These are phyloP conservation scores for Gadopsis marmoratus DNA, from an alignment of 2,797 vertebrate species.

Conservation along the genomic window DNA sequence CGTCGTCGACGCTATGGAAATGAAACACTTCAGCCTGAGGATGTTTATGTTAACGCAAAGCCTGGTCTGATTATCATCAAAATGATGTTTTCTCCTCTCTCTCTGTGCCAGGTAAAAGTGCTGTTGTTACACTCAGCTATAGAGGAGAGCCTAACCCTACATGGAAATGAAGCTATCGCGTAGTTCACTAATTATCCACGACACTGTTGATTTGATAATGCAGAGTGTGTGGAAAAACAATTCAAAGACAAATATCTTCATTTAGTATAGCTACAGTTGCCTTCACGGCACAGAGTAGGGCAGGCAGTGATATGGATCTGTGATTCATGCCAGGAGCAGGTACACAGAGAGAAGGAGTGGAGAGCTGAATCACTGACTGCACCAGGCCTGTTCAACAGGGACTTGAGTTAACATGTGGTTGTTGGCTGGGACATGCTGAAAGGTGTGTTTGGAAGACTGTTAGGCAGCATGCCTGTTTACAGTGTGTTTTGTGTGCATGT, in stretches of 20 bases:
- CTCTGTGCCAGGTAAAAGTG: constrained; percentile 66
- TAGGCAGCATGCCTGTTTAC: not conserved
- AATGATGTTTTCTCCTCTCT: constrained; percentile 69
- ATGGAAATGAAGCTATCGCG: not conserved
- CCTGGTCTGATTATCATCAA: constrained; percentile 35
- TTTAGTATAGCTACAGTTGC: not conserved
- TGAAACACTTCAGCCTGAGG: constrained; percentile 5
- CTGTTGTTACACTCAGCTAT: not conserved
- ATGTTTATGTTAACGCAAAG: constrained; percentile 24
- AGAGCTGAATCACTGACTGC: constrained; percentile 3
- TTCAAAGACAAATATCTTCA: not conserved
- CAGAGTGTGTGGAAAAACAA: not conserved
- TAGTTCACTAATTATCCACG: not conserved
- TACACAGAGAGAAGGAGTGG: not conserved
- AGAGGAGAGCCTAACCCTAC: not conserved
- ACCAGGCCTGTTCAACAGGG: constrained; percentile 4
- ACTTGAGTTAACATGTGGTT: constrained; percentile 21
- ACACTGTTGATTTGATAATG: not conserved
- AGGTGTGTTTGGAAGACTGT: not conserved
- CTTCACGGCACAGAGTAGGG: not conserved
- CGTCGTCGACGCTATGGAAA: constrained; percentile 18
- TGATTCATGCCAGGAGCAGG: constrained; percentile 5
- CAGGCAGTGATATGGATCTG: constrained; percentile 1
- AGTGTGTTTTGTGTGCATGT: not conserved
- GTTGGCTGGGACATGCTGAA: constrained; percentile 20